Base-by-base conservation (phyloP, 2,113 vertebrate species). In the Ochotona curzoniae region DNA sequence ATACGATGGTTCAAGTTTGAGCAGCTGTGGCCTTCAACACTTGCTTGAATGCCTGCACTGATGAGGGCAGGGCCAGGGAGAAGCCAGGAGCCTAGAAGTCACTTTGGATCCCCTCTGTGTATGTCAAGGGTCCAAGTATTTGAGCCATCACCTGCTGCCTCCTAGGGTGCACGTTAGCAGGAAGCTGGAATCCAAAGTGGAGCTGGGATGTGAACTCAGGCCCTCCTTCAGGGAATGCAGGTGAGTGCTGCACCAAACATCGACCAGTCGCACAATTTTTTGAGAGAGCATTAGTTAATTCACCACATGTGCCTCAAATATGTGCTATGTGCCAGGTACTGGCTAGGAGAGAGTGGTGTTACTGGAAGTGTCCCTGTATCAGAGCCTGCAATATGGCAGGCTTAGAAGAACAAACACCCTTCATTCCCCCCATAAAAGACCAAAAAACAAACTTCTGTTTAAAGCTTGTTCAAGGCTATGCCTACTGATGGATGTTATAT, bases 401-500 rank as follows among this genome's bases (percentile, higher is more conserved):
- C 14, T 86, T 49, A 88, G 13, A 75, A 76, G 93, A 94, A 69
- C 20, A 75, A 44, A 60, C 38, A 44, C 38, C 38, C 38, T 44
- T 44, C 38, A 44, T 6, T 44, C 38, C 23, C 30, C 23, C 30
- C 30, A 51, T 2, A 67, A 44, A 64, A 69, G 57, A 21, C 14
- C 7, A 28, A 60, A 76, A 90, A 82, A 30, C 14, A 7, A 73
- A 64, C 76, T 44, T 83, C 57, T 89, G 49, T 8, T 1, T 20
- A 25, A 67, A 49, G 26, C 2, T 82, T 76, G 18, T 93, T 81
- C 35, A 90, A 91, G 80, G 35, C 44, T 78, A 11, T n/a, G 60
- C 47, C 13, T 51, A 93, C 28, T 91, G 35, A 73, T 89, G 70
- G 84, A 84, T 79, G 38, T 13, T 67, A 8, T 83, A 57, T 86